Evolutionary conservation across 2,113 vertebrate species (phyloP), one percentile per base, ranked within the genome.

Genomic region (Telmatochromis sp.): DNA sequence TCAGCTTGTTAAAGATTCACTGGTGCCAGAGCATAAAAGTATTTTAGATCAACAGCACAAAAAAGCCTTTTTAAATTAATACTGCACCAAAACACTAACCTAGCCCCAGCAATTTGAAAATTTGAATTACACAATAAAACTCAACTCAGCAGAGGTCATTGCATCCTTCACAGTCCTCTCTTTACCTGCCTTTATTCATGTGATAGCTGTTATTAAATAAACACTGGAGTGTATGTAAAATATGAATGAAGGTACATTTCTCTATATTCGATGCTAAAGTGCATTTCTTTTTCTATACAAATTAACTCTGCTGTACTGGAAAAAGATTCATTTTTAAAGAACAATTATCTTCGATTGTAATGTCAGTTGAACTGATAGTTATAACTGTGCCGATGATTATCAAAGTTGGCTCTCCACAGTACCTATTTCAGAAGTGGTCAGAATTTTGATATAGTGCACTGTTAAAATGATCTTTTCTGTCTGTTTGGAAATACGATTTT

Each of bases 1-100:
- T 68, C 54, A 65, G 87, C 73, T 87, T 71, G 84, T 88, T 68
- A 75, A 86, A 90, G 85, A 92, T 58, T 83, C 51, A 68, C 68
- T 58, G 65, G 13, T n/a, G 12, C 35, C 17, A n/a, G 26, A 14
- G 28, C 31, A 58, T 50, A 50, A 35, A 33, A 60, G 9, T 53
- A 33, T 81, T 63, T 81, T 23, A 60, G 45, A 86, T 81, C 33
- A 83, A 28, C 57, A 50, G 23, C 75, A 54, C 83, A 73, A 71
- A 57, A 73, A 37, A 85, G 17, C n/a, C 11, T 8, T 58, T 51
- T 65, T n/a, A 47, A 75, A 78, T 51, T 50, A 78, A 78, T 51
- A 60, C 89, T 85, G 28, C 50, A 78, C 51, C 37, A 86, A 89
- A 89, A 84, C 28, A 65, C 23, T 14, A 73, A 83, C 45, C 60